A percentile compares a stretch with the other conserved stretches of the same genome.
Evolutionary conservation across 1,140 invertebrate genomes (phyloP).

Genomic region (Aphis gossypii): DNA sequence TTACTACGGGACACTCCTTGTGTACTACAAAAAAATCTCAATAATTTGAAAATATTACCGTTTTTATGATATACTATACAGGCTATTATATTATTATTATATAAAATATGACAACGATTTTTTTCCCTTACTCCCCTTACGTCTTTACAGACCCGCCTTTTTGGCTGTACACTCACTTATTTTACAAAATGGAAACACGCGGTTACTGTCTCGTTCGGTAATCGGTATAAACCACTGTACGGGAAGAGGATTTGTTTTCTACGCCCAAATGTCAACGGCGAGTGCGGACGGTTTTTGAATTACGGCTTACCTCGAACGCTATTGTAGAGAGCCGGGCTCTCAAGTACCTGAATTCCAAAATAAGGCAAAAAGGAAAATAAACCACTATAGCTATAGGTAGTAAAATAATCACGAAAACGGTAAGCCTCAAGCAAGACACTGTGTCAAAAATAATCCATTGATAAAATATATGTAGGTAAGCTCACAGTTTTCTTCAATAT

Average conservation of each 20-base stretch:
- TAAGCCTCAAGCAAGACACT: background rate
- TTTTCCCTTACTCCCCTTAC: background rate
- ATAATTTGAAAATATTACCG: too few relatives aligned
- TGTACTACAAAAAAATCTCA: too few relatives aligned
- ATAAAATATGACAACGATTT: background rate
- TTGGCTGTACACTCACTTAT: background rate
- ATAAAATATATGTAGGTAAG: too few relatives aligned
- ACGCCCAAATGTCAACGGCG: constrained; percentile 25
- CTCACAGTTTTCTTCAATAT: too few relatives aligned
- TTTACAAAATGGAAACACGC: background rate
- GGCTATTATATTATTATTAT: background rate
- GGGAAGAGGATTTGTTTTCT: background rate
- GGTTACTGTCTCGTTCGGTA: background rate
- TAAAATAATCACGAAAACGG: background rate
- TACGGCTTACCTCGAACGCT: background rate
- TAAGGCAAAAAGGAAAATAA: background rate
- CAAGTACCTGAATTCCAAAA: background rate
- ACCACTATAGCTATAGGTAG: background rate
- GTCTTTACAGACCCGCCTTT: background rate
- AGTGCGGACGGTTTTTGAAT: background rate
- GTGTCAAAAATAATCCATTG: background rate
- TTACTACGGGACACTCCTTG: too few relatives aligned
- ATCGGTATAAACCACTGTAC: background rate
- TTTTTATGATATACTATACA: background rate
- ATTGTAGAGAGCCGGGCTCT: background rate